Evolutionary conservation across 1,140 invertebrate genomes (phyloP).

Genomic region (Drosophila parvula): DNA sequence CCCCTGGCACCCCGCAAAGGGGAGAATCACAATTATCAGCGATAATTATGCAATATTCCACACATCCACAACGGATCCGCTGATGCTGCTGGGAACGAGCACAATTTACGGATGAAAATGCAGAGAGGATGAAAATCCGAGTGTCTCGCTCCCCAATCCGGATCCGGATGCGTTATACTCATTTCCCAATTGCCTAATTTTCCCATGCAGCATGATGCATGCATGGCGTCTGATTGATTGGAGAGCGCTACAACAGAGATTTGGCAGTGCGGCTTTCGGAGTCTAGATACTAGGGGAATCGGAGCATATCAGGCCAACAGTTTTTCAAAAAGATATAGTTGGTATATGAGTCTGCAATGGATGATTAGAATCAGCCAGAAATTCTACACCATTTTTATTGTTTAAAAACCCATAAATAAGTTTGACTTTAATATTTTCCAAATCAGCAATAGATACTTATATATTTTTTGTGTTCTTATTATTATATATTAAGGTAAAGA

Average conservation of each 20-base stretch:
- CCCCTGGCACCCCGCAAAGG: conserved; percentile 37
- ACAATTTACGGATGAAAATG: conserved; percentile 33
- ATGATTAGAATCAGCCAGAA: no score
- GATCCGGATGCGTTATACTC: conserved; percentile 26
- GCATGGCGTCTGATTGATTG: conserved; percentile 70
- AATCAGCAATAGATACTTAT: no score
- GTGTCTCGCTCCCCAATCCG: conserved; percentile 16
- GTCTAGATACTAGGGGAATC: background rate
- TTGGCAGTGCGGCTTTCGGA: background rate
- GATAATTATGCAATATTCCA: conserved; percentile 76
- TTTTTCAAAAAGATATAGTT: no score
- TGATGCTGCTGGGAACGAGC: conserved; percentile 35
- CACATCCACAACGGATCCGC: conserved; percentile 29
- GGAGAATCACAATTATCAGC: conserved; percentile 69
- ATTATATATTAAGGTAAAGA: no score
- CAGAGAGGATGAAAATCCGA: conserved; percentile 20
- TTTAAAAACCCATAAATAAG: no score
- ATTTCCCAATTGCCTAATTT: conserved; percentile 80
- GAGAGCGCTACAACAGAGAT: conserved; percentile 39
- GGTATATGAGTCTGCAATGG: no score
- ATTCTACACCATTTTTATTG: no score
- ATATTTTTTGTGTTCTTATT: no score
- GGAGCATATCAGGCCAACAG: background rate
- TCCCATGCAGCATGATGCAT: conserved; percentile 52
- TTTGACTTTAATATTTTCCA: no score